Base-by-base conservation (phyloP, 2,113 vertebrate genomes). In the Mohoua ochrocephala region DNA sequence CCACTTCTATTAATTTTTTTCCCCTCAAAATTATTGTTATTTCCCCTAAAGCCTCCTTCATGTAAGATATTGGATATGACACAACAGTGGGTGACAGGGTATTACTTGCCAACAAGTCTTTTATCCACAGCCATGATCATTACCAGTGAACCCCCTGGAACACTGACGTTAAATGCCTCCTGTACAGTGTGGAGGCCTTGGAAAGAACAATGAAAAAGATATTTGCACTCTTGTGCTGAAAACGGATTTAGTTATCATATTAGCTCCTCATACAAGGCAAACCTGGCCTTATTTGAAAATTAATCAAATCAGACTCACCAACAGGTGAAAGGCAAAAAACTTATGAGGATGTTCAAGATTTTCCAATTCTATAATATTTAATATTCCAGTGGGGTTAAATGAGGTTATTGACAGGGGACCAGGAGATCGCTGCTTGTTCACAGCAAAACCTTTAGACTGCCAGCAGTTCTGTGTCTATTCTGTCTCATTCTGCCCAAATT, bases 231-330 rank as follows among this genome's bases (percentile, higher is more conserved):
- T 91, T 96, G 81, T 95, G 94, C 96, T 97, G 97, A 97, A 98
- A 98, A 97, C 41, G 13, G 69, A 63, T 74, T 98, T 95, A 96
- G 96, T 98, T 97, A 94, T 84, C 95, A 35, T 96, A 97, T 97
- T 98, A 97, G 93, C 95, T 98, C 96, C 94, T 93, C 63, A 70
- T 96, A 97, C 97, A 98, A 91, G 89, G 92, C 76, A 97, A 97
- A 97, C 69, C 63, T 97, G 91, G 57, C 80, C 81, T 94, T 89
- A 97, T 90, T 93, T 96, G 97, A 97, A 97, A 96, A 35, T 93
- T 68, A 96, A 95, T 94, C 96, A 97, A 95, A 96, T 97, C 52
- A 61, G 89, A 95, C 20, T 56, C 37, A 78, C 44, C 52, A 64
- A 56, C 31, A 83, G 49, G 50, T 86, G 87, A 85, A 93, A 84